Conservation (phyloP, 1,140 invertebrate species). For the Glomeris maerens region DNA sequence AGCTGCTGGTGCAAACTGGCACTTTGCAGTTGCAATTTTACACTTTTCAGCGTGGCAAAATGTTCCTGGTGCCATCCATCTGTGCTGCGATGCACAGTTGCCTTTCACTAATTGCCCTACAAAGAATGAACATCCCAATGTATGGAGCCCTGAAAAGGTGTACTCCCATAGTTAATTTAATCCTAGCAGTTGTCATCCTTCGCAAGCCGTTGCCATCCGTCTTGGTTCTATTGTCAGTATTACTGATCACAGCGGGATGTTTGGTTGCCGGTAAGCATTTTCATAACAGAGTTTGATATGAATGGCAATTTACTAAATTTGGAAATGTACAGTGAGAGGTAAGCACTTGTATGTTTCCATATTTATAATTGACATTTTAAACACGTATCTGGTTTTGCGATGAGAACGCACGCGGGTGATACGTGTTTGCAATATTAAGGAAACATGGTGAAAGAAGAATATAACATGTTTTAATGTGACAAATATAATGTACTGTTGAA, state of each 20-base stretch:
- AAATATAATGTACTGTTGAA: too few relatives aligned
- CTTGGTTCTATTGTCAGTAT: slow-evolving; percentile 27
- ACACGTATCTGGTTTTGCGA: background rate
- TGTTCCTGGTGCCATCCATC: slow-evolving; percentile 31
- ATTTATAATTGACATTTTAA: background rate
- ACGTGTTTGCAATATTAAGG: too few relatives aligned
- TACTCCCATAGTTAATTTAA: slow-evolving; percentile 34
- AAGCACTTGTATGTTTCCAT: background rate
- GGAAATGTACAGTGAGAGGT: background rate
- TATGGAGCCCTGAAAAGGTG: slow-evolving; percentile 39
- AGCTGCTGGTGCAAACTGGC: slow-evolving; percentile 12
- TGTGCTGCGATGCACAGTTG: slow-evolving; percentile 35
- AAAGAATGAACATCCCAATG: slow-evolving; percentile 40
- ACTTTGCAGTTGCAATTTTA: slow-evolving; percentile 25
- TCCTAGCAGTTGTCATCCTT: slow-evolving; percentile 31
- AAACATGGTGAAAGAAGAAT: too few relatives aligned
- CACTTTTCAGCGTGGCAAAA: slow-evolving; percentile 26
- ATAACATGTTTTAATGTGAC: too few relatives aligned
- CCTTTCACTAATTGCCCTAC: slow-evolving; percentile 33
- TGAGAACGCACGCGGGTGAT: background rate
- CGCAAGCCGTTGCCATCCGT: slow-evolving; percentile 29
- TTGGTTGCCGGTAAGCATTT: slow-evolving; percentile 32
- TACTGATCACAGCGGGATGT: slow-evolving; percentile 33
- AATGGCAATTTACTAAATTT: background rate
- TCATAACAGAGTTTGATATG: background rate